Evolutionary conservation across 2,888 invertebrate species (phyloP).

Genomic region (Clistopyga incitator): DNA sequence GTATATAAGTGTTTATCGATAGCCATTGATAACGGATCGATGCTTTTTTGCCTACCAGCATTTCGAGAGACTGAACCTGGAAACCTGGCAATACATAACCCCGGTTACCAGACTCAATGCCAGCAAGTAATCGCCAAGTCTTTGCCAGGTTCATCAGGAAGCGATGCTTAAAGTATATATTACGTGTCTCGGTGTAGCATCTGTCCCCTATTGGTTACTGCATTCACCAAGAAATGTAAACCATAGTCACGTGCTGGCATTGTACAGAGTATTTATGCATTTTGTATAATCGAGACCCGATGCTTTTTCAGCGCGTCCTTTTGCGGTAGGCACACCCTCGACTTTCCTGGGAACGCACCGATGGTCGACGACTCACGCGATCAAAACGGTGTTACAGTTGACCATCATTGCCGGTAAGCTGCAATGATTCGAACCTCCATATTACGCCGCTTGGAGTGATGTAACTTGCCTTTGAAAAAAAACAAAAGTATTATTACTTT

Average conservation of each 20-base stretch:
- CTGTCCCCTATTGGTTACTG: slow-evolving; percentile 73
- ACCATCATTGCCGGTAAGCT: background rate
- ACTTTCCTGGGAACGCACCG: background rate
- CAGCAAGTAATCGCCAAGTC: slow-evolving; percentile 25
- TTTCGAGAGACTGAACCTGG: background rate
- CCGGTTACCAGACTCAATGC: slow-evolving; percentile 1
- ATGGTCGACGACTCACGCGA: background rate
- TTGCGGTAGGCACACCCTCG: slow-evolving; percentile 2
- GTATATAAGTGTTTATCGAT: background rate
- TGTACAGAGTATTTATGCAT: slow-evolving; percentile 5
- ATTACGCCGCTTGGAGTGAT: background rate
- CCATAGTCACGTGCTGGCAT: background rate
- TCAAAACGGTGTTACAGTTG: background rate
- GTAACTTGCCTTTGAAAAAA: no score
- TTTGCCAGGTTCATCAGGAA: slow-evolving; percentile 21
- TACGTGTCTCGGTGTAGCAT: slow-evolving; percentile 68
- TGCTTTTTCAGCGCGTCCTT: slow-evolving; percentile 5
- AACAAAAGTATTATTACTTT: background rate
- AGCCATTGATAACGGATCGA: background rate
- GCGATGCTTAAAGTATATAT: slow-evolving; percentile 46
- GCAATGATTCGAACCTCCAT: background rate
- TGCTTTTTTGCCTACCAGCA: slow-evolving; percentile 23
- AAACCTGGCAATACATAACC: no score
- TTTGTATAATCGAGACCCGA: slow-evolving; percentile 10
- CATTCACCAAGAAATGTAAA: slow-evolving; percentile 13